These are phyloP conservation scores for Actenoides lindsayi DNA, from an alignment of 2,113 vertebrate species.

Conservation along the genomic window DNA sequence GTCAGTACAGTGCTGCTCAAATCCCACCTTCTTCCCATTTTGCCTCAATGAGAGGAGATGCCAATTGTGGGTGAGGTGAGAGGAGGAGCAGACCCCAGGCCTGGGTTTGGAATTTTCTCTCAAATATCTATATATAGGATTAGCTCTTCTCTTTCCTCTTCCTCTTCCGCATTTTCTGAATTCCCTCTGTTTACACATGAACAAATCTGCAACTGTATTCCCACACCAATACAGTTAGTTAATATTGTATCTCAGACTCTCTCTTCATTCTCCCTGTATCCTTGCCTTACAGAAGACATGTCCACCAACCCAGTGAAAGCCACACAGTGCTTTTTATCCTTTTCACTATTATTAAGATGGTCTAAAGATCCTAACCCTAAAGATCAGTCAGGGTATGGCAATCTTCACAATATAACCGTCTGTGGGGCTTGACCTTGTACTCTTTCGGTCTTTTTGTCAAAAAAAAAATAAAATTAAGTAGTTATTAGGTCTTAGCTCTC, in stretches of 20 bases:
- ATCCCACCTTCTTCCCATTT: background rate
- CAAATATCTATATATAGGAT: background rate
- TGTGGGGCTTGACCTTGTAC: background rate
- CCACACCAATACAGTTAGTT: background rate
- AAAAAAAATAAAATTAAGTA: background rate
- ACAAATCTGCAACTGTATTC: background rate
- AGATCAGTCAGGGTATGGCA: background rate
- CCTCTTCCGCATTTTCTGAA: background rate
- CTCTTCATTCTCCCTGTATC: background rate
- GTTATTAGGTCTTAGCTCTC: background rate
- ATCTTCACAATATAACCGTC: background rate
- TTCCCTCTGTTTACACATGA: background rate
- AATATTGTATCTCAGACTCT: background rate
- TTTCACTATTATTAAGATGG: background rate
- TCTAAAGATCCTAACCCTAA: background rate
- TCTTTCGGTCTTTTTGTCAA: background rate
- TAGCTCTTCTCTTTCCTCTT: background rate
- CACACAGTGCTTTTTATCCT: background rate
- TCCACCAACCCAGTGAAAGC: background rate
- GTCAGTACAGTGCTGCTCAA: background rate
- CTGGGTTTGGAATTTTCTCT: background rate
- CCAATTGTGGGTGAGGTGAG: background rate
- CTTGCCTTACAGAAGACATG: background rate
- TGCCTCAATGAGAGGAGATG: background rate
- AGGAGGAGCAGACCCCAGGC: background rate